phyloP scores from a whole-genome alignment of 2,797 vertebrate species.

The Argentina silus region DNA sequence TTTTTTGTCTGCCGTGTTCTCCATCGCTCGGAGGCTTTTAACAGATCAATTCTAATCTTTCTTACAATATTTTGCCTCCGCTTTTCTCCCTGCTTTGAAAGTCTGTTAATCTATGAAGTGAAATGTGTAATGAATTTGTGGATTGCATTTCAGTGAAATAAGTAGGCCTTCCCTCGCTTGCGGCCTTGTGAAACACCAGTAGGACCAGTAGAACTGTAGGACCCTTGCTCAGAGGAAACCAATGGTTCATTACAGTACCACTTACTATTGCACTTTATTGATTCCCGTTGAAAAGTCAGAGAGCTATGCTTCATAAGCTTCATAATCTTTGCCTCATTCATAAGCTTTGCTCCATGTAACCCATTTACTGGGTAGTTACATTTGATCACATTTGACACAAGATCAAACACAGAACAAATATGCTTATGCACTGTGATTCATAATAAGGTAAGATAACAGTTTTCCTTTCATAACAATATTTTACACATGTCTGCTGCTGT shows the following conservation, averaged over 20 bases:
- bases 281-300: background rate
- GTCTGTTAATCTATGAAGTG: conserved; percentile 51
- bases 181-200: conserved; percentile 44
- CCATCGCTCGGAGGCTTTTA: conserved; percentile 43
- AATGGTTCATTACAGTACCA: background rate
- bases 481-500: too few species aligned
- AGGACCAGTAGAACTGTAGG: background rate
- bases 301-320: background rate
- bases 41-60: conserved; percentile 54
- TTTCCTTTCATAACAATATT: background rate
- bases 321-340: background rate
- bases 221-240: background rate
- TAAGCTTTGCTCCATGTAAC: background rate
- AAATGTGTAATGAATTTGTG: conserved; percentile 34
- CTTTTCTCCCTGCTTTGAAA: conserved; percentile 34
- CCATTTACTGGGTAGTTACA: background rate
- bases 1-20: background rate
- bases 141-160: conserved; percentile 54
- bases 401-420: too few species aligned
- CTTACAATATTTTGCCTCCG: conserved; percentile 51
- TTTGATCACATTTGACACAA: background rate
- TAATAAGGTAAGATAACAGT: too few species aligned
- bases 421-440: background rate
- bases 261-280: background rate
- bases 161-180: conserved; percentile 57